Evolutionary conservation across 2,888 invertebrate genomes (phyloP), one percentile per base, ranked within the genome.

Genomic region (Troilus luridus): DNA sequence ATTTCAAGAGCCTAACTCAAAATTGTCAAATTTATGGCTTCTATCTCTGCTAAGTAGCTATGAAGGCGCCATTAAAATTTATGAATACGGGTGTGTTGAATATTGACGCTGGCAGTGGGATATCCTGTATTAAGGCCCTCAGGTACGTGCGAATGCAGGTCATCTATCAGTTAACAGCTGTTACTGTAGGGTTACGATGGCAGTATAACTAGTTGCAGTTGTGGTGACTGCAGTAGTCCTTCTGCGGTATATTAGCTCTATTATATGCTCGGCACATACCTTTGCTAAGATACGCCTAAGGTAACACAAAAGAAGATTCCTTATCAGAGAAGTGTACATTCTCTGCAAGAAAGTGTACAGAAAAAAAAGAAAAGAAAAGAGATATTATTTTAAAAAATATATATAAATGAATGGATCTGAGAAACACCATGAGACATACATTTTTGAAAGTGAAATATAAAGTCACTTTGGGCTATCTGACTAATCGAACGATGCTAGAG

Each of bases 111-210:
- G 12, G 17, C 19, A 41, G 10, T 77, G 41, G 27, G 7, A 41
- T 1, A 2, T 77, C 72, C 19, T 41, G 72, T 11, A 77, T 17
- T 77, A 77, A 41, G 41, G 72, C 1, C n/a, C 21, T 21, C 56
- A 58, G 21, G 85, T 85, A 85, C 72, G 81, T 56, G 10, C 85
- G 21, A 85, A 58, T 85, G 85, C 56, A 21, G 56, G 56, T 6
- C n/a, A 85, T 85, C 85, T 6, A 56, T 85, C 85, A 85, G 56
- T 85, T 58, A 54, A 0, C 54, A 85, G 85, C 85, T 81, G 81
- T 56, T 54, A 56, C 81, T 12, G 81, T 85, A 56, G 11, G 10
- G 56, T n/a, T 58, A 56, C 56, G n/a, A n/a, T 85, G n/a, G 2
- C 85, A 56, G 56, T 85, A 58, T 41, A 41, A 19, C 41, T 14